Conservation (phyloP, 2,888 invertebrate species). For the Plagodis dolabraria region DNA sequence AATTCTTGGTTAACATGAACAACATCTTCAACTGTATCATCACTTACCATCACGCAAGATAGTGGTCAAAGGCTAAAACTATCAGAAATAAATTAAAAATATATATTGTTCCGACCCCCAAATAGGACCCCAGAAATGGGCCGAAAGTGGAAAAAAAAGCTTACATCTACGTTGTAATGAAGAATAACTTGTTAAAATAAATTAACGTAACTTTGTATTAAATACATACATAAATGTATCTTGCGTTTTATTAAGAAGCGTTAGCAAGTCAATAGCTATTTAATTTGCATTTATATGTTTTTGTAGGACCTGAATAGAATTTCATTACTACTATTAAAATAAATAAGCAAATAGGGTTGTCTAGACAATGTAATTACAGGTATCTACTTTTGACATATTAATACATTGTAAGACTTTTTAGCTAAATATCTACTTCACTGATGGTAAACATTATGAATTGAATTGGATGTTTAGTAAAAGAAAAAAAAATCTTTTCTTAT, state of each 20-base stretch:
- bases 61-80: too few relatives aligned
- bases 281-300: conserved; percentile 26
- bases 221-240: conserved; percentile 1
- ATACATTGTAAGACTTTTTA: too few relatives aligned
- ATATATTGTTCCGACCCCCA: too few relatives aligned
- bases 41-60: too few relatives aligned
- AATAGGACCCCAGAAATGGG: not conserved
- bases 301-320: conserved; percentile 24
- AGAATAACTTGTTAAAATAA: not conserved
- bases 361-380: not conserved
- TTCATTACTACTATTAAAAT: conserved; percentile 14
- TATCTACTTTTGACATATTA: too few relatives aligned
- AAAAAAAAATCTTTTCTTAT: too few relatives aligned
- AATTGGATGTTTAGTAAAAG: too few relatives aligned
- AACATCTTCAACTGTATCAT: too few relatives aligned
- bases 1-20: too few relatives aligned
- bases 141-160: not conserved
- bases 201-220: not conserved
- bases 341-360: conserved; percentile 14
- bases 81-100: too few relatives aligned
- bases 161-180: not conserved
- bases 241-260: conserved; percentile 9
- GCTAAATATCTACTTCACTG: too few relatives aligned
- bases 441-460: too few relatives aligned
- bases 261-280: conserved; percentile 24